Evolutionary conservation across 1,140 invertebrate genomes (phyloP).

Genomic region (Neomicropteryx cornuta): DNA sequence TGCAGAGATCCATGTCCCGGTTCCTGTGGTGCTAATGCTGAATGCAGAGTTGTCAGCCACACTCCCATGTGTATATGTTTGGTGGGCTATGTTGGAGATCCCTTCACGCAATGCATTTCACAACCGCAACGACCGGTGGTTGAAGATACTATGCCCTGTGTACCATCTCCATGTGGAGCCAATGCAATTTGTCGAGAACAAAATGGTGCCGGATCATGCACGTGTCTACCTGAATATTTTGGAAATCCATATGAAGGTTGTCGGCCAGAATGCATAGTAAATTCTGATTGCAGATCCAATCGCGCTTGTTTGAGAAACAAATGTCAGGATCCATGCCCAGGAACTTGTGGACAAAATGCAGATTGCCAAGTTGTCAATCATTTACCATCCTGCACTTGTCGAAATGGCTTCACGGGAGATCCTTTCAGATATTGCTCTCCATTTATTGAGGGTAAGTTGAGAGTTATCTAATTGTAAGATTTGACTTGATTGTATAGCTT

Average conservation of each 20-base stretch:
- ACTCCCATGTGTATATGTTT: constrained; percentile 60
- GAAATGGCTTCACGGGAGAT: constrained; percentile 57
- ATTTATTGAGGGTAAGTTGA: no score
- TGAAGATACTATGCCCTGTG: constrained; percentile 42
- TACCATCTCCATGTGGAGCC: constrained; percentile 59
- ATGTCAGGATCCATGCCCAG: constrained; percentile 53
- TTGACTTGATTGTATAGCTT: no score
- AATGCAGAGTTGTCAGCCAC: constrained; percentile 66
- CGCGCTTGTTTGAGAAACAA: constrained; percentile 46
- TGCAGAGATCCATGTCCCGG: constrained; percentile 60
- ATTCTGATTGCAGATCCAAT: constrained; percentile 55
- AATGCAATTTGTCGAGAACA: constrained; percentile 57
- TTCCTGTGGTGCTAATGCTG: constrained; percentile 55
- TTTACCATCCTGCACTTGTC: constrained; percentile 50
- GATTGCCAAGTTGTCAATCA: constrained; percentile 59
- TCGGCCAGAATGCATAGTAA: constrained; percentile 54
- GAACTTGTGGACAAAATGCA: constrained; percentile 47
- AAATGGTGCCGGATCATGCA: constrained; percentile 53
- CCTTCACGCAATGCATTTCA: constrained; percentile 47
- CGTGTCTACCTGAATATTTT: constrained; percentile 51
- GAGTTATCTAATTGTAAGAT: no score
- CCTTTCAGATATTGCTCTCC: constrained; percentile 57
- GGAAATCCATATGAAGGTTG: constrained; percentile 67
- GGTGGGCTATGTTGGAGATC: constrained; percentile 49
- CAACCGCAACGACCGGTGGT: constrained; percentile 18